Percentiles rank a stretch among this genome's conserved stretches.
These are phyloP conservation scores for Loripinus fragilis DNA, from an alignment of 2,888 invertebrate species.

Conservation along the genomic window DNA sequence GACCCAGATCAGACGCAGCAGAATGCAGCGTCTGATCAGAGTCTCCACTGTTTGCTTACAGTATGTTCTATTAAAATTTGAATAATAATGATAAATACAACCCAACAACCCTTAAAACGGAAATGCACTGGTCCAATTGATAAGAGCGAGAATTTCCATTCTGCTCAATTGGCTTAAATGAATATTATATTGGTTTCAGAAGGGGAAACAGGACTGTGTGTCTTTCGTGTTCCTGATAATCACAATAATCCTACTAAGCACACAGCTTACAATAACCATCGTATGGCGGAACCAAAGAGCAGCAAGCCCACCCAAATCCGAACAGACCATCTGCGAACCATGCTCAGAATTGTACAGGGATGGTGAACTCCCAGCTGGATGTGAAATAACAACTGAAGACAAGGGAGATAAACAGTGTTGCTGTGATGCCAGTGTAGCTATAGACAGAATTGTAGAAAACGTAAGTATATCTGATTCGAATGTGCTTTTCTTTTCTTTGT, in stretches of 20 bases:
- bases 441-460: neutral
- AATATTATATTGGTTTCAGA: no score
- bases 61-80: no score
- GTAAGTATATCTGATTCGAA: no score
- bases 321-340: neutral
- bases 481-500: no score
- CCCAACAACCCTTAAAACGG: no score
- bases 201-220: neutral
- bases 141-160: no score
- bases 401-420: neutral
- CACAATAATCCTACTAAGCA: neutral
- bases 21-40: no score
- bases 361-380: neutral
- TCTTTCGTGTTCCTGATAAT: neutral
- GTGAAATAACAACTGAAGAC: neutral
- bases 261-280: neutral
- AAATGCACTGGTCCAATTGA: no score
- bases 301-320: neutral
- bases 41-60: no score
- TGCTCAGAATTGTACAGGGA: neutral
- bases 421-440: neutral
- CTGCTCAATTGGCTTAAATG: no score
- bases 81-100: no score
- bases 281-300: neutral
- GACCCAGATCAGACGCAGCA: no score